Conservation (phyloP, 2,113 vertebrate species). For the Piliocolobus tephrosceles region DNA sequence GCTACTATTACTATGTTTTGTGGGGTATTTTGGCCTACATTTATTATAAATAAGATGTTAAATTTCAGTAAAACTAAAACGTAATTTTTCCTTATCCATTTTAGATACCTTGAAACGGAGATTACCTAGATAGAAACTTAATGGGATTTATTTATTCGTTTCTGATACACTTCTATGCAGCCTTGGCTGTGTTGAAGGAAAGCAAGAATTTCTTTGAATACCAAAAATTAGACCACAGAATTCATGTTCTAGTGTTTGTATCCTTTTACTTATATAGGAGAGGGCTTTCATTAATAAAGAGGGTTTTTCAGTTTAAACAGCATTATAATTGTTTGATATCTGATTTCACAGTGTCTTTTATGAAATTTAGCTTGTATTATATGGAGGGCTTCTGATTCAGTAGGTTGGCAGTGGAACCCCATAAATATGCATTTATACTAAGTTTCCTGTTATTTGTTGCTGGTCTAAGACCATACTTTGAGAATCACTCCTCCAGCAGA, state of each 20-base stretch:
- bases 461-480: background rate
- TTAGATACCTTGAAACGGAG: background rate
- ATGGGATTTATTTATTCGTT: background rate
- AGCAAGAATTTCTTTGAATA: background rate
- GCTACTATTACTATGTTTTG: background rate
- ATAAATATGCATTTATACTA: background rate
- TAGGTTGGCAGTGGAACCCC: background rate
- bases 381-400: background rate
- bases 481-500: background rate
- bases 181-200: background rate
- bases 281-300: background rate
- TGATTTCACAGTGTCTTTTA: background rate
- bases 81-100: background rate
- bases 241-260: background rate
- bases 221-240: background rate
- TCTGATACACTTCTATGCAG: background rate
- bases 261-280: background rate
- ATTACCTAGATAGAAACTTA: background rate
- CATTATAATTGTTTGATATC: background rate
- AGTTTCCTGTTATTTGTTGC: background rate
- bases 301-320: background rate
- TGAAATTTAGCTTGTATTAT: background rate
- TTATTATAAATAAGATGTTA: background rate
- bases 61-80: slow-evolving; percentile 30
- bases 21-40: background rate